Conservation (phyloP, 2,797 vertebrate species). For the Chaenodraco wilsoni region DNA sequence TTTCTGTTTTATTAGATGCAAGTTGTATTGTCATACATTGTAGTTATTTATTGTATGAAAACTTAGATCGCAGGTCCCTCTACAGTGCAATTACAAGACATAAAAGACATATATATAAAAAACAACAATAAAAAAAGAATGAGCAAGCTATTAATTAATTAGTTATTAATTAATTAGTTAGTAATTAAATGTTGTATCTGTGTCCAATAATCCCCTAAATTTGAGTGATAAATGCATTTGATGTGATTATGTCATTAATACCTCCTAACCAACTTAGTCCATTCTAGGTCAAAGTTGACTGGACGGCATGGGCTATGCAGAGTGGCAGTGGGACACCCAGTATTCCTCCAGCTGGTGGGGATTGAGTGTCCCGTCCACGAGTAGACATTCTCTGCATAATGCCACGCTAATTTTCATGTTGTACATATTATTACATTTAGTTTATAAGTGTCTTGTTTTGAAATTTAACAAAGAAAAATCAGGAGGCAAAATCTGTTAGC, state of each 20-base stretch:
- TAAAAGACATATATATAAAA: too few relatives aligned
- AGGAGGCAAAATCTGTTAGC: too few relatives aligned
- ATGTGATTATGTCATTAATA: background rate
- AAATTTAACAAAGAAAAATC: background rate
- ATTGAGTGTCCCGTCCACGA: background rate
- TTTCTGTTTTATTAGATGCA: too few relatives aligned
- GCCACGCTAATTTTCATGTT: background rate
- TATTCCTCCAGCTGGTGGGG: slow-evolving; percentile 18
- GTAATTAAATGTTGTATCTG: too few relatives aligned
- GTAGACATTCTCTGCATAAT: background rate
- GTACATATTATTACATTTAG: background rate
- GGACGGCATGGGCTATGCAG: background rate
- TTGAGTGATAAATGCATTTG: background rate
- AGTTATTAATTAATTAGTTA: too few relatives aligned
- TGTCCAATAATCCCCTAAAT: background rate
- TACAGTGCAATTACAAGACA: too few relatives aligned
- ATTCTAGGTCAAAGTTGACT: slow-evolving; percentile 31
- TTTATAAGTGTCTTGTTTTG: background rate
- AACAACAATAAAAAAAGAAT: too few relatives aligned
- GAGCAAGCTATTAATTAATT: too few relatives aligned
- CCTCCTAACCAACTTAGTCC: background rate
- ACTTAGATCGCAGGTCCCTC: too few relatives aligned
- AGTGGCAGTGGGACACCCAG: background rate
- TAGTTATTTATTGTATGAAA: too few relatives aligned
- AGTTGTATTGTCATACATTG: too few relatives aligned